A percentile compares a stretch with the other conserved stretches of the same genome.
Evolutionary conservation across 2,797 vertebrate species (phyloP).

Genomic region (Danio choprae): DNA sequence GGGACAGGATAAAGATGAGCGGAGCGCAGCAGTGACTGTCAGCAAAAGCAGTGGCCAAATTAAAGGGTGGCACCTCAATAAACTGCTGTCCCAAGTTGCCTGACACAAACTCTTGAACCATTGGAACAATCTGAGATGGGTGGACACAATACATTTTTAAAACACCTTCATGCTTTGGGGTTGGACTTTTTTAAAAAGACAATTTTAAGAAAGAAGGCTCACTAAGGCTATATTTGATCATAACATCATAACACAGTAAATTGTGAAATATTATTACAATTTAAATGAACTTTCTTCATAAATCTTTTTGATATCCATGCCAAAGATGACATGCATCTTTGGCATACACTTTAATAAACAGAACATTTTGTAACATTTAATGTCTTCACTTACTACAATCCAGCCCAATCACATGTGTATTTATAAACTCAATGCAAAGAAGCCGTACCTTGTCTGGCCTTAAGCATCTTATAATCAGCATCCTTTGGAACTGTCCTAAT

Average conservation of each 20-base stretch:
- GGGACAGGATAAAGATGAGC: constrained; percentile 88
- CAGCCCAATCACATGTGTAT: not conserved
- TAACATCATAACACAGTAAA: not conserved
- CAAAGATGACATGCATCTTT: too few species aligned
- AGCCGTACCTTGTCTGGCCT: constrained; percentile 85
- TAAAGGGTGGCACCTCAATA: constrained; percentile 89
- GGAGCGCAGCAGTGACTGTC: constrained; percentile 88
- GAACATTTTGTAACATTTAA: not conserved
- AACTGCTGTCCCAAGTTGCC: constrained; percentile 80
- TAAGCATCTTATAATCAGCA: constrained; percentile 86
- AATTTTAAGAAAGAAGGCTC: not conserved
- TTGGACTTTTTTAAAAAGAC: too few species aligned
- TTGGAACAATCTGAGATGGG: constrained; percentile 81
- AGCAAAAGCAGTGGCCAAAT: constrained; percentile 83
- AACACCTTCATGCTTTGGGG: not conserved
- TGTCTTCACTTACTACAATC: not conserved
- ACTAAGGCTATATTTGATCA: not conserved
- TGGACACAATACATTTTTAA: not conserved
- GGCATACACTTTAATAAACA: not conserved
- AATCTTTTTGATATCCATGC: constrained; percentile 7
- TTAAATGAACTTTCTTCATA: not conserved
- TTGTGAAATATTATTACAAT: not conserved
- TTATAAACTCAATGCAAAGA: not conserved
- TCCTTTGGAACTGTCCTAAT: constrained; percentile 82
- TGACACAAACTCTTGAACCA: constrained; percentile 87